Base-by-base conservation (phyloP, 2,888 invertebrate species). In the Ophonus ardosiacus region DNA sequence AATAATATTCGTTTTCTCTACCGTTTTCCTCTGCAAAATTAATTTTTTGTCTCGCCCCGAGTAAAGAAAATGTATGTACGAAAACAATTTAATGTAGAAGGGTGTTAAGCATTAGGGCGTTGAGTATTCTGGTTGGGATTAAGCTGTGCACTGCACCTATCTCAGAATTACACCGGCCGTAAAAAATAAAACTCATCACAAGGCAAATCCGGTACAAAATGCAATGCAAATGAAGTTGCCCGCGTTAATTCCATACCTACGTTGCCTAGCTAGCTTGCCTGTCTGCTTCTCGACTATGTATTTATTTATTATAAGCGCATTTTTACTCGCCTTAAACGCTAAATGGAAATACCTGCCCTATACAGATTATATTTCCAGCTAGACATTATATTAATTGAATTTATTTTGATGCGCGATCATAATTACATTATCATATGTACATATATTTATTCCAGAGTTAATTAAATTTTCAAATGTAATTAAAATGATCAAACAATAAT, bases 151-250 rank as follows among this genome's bases (percentile, higher is more conserved):
- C 85, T 83, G 86, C 82, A 86, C 85, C 85, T 86, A 86, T 86
- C 86, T 86, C 86, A 86, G 82, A 83, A 87, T 82, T 68, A 82
- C 56, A 71, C 68, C 57, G 82, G 74, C 86, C 87, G 87, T 88
- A 89, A 88, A 89, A 89, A 89, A 89, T 89, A 88, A 89, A 89
- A 88, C 88, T 89, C 89, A 88, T 89, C 88, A 88, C 88, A 86
- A 78, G 85, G 87, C 87, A 88, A 88, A 88, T 89, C 89, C 89
- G 88, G 88, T 76, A 83, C 87, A 87, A 87, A 88, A 88, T 88
- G 88, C 88, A 88, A 89, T 89, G 89, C 89, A 89, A 89, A 89
- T 89, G 89, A 88, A 88, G 68, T 68, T 82, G 87, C 71, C 3
- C 71, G 43, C 87, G 87, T 88, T 89, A 89, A 89, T 89, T 88